phyloP scores from a whole-genome alignment of 1,140 invertebrate species.

The Chironomus striatipennis region DNA sequence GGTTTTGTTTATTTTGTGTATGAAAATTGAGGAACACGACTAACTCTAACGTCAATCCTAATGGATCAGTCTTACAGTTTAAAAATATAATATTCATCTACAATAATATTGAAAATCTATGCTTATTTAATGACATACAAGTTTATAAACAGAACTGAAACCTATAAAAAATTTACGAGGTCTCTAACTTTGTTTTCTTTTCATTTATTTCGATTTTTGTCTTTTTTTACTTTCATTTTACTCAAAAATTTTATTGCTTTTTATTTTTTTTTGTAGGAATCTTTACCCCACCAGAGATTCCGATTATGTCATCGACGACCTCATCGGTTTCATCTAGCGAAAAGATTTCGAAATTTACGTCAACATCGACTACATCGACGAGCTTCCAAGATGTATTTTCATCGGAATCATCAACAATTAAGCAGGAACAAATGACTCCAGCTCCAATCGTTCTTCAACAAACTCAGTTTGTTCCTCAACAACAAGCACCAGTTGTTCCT shows the following conservation, averaged over 20 bases:
- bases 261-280: constrained; percentile 2
- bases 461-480: background rate
- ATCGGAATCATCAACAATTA: background rate
- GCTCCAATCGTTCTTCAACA: background rate
- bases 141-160: background rate
- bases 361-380: background rate
- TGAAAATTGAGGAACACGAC: too few relatives aligned
- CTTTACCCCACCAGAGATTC: background rate
- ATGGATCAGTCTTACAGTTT: too few relatives aligned
- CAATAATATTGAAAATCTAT: too few relatives aligned
- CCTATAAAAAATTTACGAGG: background rate
- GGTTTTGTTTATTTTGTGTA: too few relatives aligned
- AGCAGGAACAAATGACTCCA: background rate
- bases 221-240: background rate
- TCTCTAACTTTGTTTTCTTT: background rate
- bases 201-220: background rate
- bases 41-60: too few relatives aligned
- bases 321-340: background rate
- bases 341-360: background rate
- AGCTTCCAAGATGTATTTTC: background rate
- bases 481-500: background rate
- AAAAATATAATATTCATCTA: too few relatives aligned
- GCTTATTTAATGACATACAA: too few relatives aligned
- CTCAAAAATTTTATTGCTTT: background rate
- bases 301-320: background rate